Evolutionary conservation across 92 coral and sea anemone genomes (phyloP).

Genomic region (Epizoanthus ramosus): DNA sequence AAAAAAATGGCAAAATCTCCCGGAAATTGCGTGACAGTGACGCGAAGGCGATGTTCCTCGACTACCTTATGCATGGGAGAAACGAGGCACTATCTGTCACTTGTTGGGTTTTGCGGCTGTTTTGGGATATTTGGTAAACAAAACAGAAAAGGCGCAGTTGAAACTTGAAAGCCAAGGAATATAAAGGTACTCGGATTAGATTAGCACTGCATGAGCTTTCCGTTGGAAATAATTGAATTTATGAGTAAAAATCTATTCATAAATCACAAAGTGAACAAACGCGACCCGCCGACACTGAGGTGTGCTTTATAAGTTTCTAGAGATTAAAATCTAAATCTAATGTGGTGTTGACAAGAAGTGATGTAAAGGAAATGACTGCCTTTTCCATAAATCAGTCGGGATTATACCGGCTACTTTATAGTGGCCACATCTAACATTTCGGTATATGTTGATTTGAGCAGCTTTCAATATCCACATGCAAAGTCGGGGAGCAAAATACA

Average conservation of each 20-base stretch:
- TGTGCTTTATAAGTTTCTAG: neutral
- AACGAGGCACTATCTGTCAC: neutral
- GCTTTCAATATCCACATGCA: too few relatives aligned
- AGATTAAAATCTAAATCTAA: conserved; percentile 24
- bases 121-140: neutral
- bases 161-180: neutral
- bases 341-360: conserved; percentile 17
- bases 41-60: neutral
- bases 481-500: too few relatives aligned
- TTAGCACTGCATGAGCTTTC: conserved; percentile 25
- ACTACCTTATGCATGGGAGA: neutral
- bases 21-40: conserved; percentile 38
- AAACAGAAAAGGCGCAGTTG: neutral
- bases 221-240: neutral
- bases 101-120: neutral
- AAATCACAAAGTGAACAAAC: conserved; percentile 2
- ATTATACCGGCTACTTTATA: too few relatives aligned
- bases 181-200: neutral
- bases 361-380: conserved; percentile 13
- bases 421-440: too few relatives aligned
- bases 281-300: conserved; percentile 9
- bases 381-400: neutral
- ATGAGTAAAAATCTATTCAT: neutral
- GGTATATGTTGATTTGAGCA: too few relatives aligned
- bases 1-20: neutral